Conservation (phyloP, 2,888 invertebrate species). For the Carcina quercana region DNA sequence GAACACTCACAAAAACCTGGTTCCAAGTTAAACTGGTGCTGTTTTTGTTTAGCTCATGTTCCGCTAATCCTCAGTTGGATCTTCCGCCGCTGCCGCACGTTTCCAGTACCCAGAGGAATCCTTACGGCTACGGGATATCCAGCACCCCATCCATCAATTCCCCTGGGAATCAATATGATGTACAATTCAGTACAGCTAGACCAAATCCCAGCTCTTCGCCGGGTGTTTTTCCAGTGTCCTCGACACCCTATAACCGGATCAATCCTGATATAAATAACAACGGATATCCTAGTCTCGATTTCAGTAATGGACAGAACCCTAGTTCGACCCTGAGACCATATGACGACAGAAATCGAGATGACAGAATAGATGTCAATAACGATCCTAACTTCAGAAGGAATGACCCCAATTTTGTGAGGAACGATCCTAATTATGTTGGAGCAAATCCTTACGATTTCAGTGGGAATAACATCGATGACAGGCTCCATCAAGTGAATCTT, state of each 20-base stretch:
- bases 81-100: slow-evolving; percentile 65
- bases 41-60: slow-evolving; percentile 22
- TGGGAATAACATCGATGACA: slow-evolving; percentile 51
- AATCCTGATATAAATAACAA: slow-evolving; percentile 66
- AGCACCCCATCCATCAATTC: slow-evolving; percentile 55
- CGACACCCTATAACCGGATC: slow-evolving; percentile 48
- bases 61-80: slow-evolving; percentile 64
- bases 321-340: slow-evolving; percentile 45
- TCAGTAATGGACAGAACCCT: slow-evolving; percentile 41
- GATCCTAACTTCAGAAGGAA: slow-evolving; percentile 62
- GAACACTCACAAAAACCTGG: slow-evolving; percentile 36
- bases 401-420: slow-evolving; percentile 68
- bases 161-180: slow-evolving; percentile 58
- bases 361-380: slow-evolving; percentile 59
- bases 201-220: slow-evolving; percentile 36
- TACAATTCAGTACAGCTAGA: slow-evolving; percentile 48
- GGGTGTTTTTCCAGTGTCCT: slow-evolving; percentile 48
- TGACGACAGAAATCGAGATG: slow-evolving; percentile 52
- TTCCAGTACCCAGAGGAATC: slow-evolving; percentile 42
- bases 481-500: slow-evolving; percentile 53
- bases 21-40: slow-evolving; percentile 35
- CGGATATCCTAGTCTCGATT: slow-evolving; percentile 52
- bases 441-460: slow-evolving; percentile 60
- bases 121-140: slow-evolving; percentile 49
- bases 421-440: slow-evolving; percentile 58